A percentile compares a stretch with the other conserved stretches of the same genome.
Conservation (phyloP, 2,797 vertebrate genomes). For the Myiotriccus ornatus region DNA sequence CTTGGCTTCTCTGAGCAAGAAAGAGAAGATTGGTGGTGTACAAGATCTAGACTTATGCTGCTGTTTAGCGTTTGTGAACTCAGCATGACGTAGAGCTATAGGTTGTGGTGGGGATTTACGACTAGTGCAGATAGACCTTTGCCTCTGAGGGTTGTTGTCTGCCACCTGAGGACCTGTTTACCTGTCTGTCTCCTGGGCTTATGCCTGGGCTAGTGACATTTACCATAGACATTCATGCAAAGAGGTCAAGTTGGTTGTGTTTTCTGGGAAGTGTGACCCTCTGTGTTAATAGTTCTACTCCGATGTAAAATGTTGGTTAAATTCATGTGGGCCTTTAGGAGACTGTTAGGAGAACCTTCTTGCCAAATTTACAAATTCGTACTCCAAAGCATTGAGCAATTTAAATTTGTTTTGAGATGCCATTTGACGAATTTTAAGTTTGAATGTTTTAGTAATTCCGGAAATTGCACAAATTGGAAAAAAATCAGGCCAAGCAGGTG, state of each 20-base stretch:
- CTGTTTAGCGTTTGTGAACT: not conserved
- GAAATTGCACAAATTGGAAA: not conserved
- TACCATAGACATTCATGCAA: not conserved
- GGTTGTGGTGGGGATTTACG: fast-evolving
- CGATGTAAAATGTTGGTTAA: not conserved
- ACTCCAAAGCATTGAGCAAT: not conserved
- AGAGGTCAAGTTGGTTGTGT: not conserved
- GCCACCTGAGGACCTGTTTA: not conserved
- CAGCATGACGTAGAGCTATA: not conserved
- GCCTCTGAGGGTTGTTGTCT: not conserved
- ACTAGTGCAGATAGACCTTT: not conserved
- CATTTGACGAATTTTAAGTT: not conserved
- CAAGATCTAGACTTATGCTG: not conserved
- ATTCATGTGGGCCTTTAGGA: not conserved
- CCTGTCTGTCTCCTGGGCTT: not conserved
- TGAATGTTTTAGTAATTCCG: not conserved
- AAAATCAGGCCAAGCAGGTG: not conserved
- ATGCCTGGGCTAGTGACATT: not conserved
- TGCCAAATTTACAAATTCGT: not conserved
- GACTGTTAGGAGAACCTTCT: not conserved
- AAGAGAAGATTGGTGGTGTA: not conserved
- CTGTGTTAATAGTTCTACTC: not conserved
- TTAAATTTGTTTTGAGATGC: not conserved
- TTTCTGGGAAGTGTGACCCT: not conserved
- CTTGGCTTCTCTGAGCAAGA: not conserved